Evolutionary conservation across 2,888 invertebrate species (phyloP).

Genomic region (Tanytarsus gracilentus): DNA sequence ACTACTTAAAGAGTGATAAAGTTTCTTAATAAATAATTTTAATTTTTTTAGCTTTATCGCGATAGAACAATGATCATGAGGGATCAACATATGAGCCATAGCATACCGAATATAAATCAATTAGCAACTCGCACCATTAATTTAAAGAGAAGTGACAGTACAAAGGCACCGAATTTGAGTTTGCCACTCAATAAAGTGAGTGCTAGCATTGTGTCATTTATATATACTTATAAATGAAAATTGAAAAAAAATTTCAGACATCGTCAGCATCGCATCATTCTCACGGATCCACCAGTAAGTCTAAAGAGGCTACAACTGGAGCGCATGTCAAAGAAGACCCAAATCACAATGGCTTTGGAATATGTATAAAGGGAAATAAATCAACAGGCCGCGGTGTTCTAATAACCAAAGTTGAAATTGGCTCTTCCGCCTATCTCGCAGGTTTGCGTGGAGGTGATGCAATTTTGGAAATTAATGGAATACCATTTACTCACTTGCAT

Average conservation of each 20-base stretch:
- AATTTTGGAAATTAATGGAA: slow-evolving; percentile 22
- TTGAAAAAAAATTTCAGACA: too few relatives aligned
- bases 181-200: slow-evolving; percentile 25
- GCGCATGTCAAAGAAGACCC: not conserved
- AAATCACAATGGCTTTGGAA: slow-evolving; percentile 19
- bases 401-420: slow-evolving; percentile 11
- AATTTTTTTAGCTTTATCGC: slow-evolving; percentile 22
- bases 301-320: not conserved
- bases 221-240: too few relatives aligned
- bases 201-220: too few relatives aligned
- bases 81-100: slow-evolving; percentile 17
- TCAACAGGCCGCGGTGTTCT: slow-evolving; percentile 15
- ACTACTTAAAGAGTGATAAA: slow-evolving; percentile 10
- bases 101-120: slow-evolving; percentile 28
- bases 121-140: slow-evolving; percentile 26
- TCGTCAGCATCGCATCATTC: too few relatives aligned
- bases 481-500: slow-evolving; percentile 19
- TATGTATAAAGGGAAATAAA: slow-evolving; percentile 23
- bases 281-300: not conserved
- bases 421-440: not conserved
- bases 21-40: not conserved
- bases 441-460: slow-evolving; percentile 18
- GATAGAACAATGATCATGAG: not conserved
- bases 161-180: slow-evolving; percentile 17
- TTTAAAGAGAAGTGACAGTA: slow-evolving; percentile 27